Conservation (phyloP, 2,797 vertebrate species). For the Numenius phaeopus region DNA sequence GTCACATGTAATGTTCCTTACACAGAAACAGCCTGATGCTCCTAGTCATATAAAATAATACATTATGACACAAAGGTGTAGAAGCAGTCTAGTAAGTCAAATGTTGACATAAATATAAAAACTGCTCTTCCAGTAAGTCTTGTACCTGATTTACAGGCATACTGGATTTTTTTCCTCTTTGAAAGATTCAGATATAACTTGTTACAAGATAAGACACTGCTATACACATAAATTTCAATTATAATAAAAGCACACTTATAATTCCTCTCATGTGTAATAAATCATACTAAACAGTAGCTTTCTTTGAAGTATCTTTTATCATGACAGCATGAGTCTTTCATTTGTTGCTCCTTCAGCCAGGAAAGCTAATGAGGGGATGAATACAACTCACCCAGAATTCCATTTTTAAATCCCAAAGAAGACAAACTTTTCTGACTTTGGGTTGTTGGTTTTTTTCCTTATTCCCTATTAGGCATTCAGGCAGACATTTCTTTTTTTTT, state of each 20-base stretch:
- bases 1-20: neutral
- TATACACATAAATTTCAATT: neutral
- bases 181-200: neutral
- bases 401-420: neutral
- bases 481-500: neutral
- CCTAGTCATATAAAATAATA: neutral
- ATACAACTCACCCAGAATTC: neutral
- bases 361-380: neutral
- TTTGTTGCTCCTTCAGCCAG: neutral
- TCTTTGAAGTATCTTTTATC: neutral
- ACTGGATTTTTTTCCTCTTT: neutral
- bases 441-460: neutral
- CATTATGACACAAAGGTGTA: neutral
- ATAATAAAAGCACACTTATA: neutral
- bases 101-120: neutral
- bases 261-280: neutral
- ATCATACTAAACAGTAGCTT: neutral
- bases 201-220: neutral
- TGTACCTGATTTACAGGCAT: neutral
- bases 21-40: neutral
- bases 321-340: neutral
- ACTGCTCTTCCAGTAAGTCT: neutral
- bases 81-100: neutral
- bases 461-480: neutral
- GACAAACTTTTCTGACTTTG: neutral